Base-by-base conservation (phyloP, 2,113 vertebrate genomes). In the Urocolius indicus region DNA sequence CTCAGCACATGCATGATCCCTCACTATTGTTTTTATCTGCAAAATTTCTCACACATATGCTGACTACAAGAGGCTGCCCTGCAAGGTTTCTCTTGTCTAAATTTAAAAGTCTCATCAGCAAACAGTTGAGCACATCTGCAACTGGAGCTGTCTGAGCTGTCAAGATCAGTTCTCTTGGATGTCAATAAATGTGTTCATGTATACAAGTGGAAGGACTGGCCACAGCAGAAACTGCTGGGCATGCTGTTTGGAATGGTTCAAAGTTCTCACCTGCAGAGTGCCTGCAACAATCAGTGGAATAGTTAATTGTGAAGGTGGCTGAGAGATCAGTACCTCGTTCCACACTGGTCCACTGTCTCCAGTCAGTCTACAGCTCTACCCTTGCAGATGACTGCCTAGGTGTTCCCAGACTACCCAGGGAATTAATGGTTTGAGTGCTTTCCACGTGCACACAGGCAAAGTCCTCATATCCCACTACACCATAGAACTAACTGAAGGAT, bases 391-490 rank as follows among this genome's bases (percentile, higher is more conserved):
- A 6, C 9, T 41, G 22, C 26, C 8, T 0, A 2, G 21, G 2
- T 0, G 0, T 11, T 74, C n/a, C 30, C 0, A 1, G 23, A 15
- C 13, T 30, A 29, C 12, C 6, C 12, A 1, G 4, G 26, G 18
- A 38, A 26, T 52, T 69, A 45, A 52, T 0, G 0, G 7, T 2
- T 3, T 0, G 0, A 38, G 16, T 18, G 10, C 13, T 48, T 15
- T 52, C 21, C 7, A 10, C 0, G 0, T 2, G 8, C 34, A 19
- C 27, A 18, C 6, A 13, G 18, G 24, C 19, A 67, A 26, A 52
- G 18, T 18, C 16, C 24, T 1, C 4, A 6, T 5, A 19, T 20
- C 24, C 16, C 6, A 2, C 24, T n/a, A 30, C 8, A 9, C 3
- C 24, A 17, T 6, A 49, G 17, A 13, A 55, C 34, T 10, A 67